phyloP scores from a whole-genome alignment of 2,888 invertebrate species.

The Mactromeris polynyma region DNA sequence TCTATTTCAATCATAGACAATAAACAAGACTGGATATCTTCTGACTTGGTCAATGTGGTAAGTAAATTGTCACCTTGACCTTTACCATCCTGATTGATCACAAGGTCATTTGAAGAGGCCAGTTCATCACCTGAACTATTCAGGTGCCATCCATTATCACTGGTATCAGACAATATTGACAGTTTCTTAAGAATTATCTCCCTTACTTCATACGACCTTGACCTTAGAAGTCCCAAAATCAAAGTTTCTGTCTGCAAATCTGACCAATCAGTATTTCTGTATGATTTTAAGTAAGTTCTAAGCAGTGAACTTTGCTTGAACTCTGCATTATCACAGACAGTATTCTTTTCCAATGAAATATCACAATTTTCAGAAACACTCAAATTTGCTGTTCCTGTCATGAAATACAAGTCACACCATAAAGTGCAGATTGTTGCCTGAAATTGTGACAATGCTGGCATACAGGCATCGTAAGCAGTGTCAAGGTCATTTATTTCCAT shows the following conservation, averaged over 20 bases:
- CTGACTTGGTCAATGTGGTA: neutral
- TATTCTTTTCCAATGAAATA: neutral
- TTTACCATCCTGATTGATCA: neutral
- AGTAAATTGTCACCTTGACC: slow-evolving; percentile 1
- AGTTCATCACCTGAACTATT: neutral
- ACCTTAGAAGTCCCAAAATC: slow-evolving; percentile 49
- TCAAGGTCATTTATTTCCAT: slow-evolving; percentile 44
- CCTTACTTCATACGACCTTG: slow-evolving; percentile 64
- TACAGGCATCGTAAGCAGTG: slow-evolving; percentile 48
- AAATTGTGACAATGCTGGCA: slow-evolving; percentile 73
- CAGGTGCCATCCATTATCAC: too few relatives aligned
- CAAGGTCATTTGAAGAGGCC: neutral
- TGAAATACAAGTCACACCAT: slow-evolving; percentile 20
- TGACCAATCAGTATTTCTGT: neutral
- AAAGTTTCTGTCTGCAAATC: neutral
- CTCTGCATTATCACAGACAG: neutral
- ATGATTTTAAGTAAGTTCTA: neutral
- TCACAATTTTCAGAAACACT: neutral
- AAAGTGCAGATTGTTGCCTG: slow-evolving; percentile 60
- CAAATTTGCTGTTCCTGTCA: neutral
- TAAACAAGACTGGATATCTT: slow-evolving; percentile 54
- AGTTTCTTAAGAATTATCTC: slow-evolving; percentile 37
- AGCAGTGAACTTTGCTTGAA: neutral
- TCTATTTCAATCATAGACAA: slow-evolving; percentile 67
- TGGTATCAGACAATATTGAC: neutral